Conservation (phyloP, 2,113 vertebrate genomes). For the Prolemur simus region DNA sequence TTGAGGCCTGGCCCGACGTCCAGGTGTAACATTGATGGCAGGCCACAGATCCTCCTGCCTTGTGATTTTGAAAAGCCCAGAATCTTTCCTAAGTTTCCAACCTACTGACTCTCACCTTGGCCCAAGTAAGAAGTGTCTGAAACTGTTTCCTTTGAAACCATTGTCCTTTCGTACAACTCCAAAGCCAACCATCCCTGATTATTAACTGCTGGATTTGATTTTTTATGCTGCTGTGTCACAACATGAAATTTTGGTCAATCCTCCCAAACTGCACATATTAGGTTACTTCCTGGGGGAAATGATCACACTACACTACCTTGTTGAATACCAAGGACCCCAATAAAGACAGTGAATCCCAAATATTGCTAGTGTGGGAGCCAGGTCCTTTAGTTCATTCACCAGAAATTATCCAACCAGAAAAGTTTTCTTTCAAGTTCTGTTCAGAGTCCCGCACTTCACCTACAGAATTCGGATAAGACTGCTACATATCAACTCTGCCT, state of each 20-base stretch:
- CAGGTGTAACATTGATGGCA: neutral
- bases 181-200: neutral
- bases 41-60: neutral
- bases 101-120: neutral
- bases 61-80: constrained; percentile 7
- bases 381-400: neutral
- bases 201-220: neutral
- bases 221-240: neutral
- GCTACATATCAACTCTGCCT: neutral
- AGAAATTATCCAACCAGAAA: neutral
- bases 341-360: neutral
- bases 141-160: neutral
- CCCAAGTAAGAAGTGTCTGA: neutral
- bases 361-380: neutral
- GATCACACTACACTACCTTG: neutral
- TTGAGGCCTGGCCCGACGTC: neutral
- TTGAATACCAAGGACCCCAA: neutral
- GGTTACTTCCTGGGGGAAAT: neutral
- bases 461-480: neutral
- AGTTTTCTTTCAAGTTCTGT: neutral
- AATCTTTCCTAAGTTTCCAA: neutral
- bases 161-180: neutral
- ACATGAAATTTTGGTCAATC: neutral
- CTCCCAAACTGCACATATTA: neutral
- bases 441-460: neutral